Evolutionary conservation across 2,797 vertebrate genomes (phyloP).

Genomic region (Semaprochilodus insignis): DNA sequence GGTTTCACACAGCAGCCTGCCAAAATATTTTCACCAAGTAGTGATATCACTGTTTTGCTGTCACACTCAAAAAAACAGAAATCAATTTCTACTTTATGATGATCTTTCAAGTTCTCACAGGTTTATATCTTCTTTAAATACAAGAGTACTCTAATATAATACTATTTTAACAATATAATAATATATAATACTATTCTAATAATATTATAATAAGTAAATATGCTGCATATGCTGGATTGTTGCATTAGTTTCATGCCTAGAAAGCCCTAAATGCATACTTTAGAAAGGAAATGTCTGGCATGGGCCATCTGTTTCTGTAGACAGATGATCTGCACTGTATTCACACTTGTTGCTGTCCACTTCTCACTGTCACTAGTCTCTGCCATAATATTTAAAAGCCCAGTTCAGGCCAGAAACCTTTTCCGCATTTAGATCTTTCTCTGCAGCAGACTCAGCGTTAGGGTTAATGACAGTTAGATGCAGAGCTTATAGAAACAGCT

Average conservation of each 20-base stretch:
- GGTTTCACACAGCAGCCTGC: constrained; percentile 60
- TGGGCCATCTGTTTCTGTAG: neutral
- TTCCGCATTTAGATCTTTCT: neutral
- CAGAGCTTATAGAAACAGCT: neutral
- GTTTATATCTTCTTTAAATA: neutral
- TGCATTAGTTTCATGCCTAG: neutral
- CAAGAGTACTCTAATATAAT: neutral
- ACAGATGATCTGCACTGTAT: neutral
- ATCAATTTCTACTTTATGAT: neutral
- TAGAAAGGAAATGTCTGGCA: neutral
- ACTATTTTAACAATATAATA: too few species aligned
- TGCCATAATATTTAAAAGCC: constrained; percentile 12
- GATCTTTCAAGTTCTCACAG: neutral
- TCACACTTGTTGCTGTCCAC: neutral
- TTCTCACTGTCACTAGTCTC: constrained; percentile 1
- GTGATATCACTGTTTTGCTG: neutral
- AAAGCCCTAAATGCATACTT: neutral
- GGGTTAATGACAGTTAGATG: neutral
- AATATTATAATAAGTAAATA: too few species aligned
- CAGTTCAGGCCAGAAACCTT: neutral
- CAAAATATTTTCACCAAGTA: constrained; percentile 2
- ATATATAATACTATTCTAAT: too few species aligned
- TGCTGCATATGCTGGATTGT: too few species aligned
- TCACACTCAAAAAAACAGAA: neutral
- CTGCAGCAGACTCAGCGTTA: neutral